These are phyloP conservation scores for Drosophila aldrichi DNA, from an alignment of 2,888 invertebrate species.

Conservation along the genomic window DNA sequence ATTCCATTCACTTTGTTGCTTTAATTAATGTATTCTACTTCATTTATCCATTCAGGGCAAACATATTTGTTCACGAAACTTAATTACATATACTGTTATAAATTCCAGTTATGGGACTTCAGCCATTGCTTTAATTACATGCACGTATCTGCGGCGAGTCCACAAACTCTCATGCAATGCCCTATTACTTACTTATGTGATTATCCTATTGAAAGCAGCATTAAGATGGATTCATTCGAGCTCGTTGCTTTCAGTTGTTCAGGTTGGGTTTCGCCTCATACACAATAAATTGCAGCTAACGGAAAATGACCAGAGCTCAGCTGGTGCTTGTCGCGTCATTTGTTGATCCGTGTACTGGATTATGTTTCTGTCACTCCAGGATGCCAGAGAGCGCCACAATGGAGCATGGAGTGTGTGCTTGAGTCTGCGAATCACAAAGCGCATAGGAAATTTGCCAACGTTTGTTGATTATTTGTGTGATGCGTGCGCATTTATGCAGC, in stretches of 20 bases:
- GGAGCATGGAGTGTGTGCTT: background rate
- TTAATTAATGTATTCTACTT: background rate
- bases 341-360: constrained; percentile 6
- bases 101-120: background rate
- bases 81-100: background rate
- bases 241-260: background rate
- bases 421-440: background rate
- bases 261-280: background rate
- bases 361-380: background rate
- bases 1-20: background rate
- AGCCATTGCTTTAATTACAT: background rate
- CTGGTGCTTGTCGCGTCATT: background rate
- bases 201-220: constrained; percentile 3
- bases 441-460: constrained; percentile 15
- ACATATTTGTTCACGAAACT: background rate
- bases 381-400: too few species aligned
- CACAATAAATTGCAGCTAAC: background rate
- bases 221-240: background rate
- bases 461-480: constrained; percentile 25
- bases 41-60: background rate
- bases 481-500: background rate
- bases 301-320: constrained; percentile 1
- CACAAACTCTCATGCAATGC: background rate
- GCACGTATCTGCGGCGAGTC: background rate
- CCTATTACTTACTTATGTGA: background rate